phyloP scores from a whole-genome alignment of 2,888 invertebrate genomes.

The Disparrhopalites patrizii region DNA sequence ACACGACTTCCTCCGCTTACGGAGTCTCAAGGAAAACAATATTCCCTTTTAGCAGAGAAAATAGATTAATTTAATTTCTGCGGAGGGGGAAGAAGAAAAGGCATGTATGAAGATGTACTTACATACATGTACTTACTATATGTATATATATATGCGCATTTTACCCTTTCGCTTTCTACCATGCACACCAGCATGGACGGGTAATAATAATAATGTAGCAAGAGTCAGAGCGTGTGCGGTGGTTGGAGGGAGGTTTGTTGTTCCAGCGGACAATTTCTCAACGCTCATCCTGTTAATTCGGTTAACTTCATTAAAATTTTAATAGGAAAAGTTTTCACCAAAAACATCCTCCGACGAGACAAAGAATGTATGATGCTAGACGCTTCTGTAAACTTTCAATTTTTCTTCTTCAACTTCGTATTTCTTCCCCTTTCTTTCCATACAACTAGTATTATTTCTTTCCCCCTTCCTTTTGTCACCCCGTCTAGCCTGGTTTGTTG shows the following conservation, averaged over 20 bases:
- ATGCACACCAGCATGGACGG: too few species aligned
- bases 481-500: background rate
- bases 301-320: slow-evolving; percentile 19
- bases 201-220: too few species aligned
- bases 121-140: too few species aligned
- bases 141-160: too few species aligned
- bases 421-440: too few species aligned
- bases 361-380: background rate
- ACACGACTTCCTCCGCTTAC: too few species aligned
- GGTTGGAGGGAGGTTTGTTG: too few species aligned
- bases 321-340: slow-evolving; percentile 13
- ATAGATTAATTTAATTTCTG: slow-evolving; percentile 1
- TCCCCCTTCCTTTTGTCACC: background rate
- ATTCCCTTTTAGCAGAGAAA: background rate
- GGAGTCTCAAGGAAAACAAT: slow-evolving; percentile 1
- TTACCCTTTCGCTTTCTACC: too few species aligned
- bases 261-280: slow-evolving; percentile 8
- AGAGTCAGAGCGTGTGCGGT: too few species aligned
- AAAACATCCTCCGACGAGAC: too few species aligned
- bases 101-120: too few species aligned
- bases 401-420: background rate
- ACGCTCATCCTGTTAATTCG: slow-evolving; percentile 8
- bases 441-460: too few species aligned
- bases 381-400: slow-evolving; percentile 2
- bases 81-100: slow-evolving; percentile 1